A percentile compares a stretch with the other conserved stretches of the same genome.
Conservation (phyloP, 2,888 invertebrate genomes). For the Leucoma salicis region DNA sequence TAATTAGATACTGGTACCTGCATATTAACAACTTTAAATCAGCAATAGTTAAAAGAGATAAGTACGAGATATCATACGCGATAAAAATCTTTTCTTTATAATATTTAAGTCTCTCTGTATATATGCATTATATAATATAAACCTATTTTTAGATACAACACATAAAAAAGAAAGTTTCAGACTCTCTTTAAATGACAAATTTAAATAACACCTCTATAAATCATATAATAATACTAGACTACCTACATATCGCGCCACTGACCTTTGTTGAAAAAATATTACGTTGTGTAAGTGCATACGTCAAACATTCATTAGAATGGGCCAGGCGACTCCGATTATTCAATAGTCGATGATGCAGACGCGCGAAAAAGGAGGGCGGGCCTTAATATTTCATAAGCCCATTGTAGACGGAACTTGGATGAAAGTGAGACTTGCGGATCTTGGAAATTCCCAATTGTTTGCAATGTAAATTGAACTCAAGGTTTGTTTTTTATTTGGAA, state of each 20-base stretch:
- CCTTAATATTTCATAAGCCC: constrained; percentile 61
- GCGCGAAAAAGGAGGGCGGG: constrained; percentile 56
- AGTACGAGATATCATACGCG: no score
- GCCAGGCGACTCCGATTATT: constrained; percentile 48
- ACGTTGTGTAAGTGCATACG: constrained; percentile 51
- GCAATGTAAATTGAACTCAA: constrained; percentile 6
- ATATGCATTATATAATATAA: no score
- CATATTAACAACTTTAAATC: no score
- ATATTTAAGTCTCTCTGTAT: no score
- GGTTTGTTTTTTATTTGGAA: constrained; percentile 7
- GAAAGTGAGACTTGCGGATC: constrained; percentile 55
- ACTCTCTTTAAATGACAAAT: no score
- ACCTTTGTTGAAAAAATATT: constrained; percentile 48
- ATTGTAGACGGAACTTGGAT: constrained; percentile 19
- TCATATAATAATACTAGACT: constrained; percentile 18
- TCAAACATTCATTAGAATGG: constrained; percentile 53
- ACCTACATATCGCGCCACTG: constrained; percentile 45
- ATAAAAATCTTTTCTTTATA: no score
- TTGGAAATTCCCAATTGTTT: constrained; percentile 38
- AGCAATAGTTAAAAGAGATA: no score
- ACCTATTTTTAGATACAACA: no score
- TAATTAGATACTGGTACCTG: no score
- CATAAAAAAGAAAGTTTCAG: no score
- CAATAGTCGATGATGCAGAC: constrained; percentile 44
- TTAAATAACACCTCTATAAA: constrained; percentile 19